Evolutionary conservation across 2,797 vertebrate genomes (phyloP).

Genomic region (Myotis findleyi): DNA sequence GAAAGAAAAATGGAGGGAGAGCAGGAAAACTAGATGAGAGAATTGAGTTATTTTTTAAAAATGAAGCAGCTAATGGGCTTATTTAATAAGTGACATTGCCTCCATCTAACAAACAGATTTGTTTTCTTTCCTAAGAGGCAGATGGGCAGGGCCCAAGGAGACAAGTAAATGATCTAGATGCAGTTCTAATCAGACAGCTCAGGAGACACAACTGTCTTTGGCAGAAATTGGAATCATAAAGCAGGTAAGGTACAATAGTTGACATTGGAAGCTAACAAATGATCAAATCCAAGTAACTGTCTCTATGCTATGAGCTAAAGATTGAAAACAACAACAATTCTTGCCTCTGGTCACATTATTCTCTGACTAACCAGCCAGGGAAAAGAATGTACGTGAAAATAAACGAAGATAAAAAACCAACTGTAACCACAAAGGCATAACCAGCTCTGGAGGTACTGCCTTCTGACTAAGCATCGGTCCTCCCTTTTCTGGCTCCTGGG

Average conservation of each 20-base stretch:
- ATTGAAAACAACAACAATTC: not conserved
- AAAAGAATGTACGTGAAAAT: not conserved
- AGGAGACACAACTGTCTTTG: not conserved
- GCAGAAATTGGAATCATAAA: slow-evolving; percentile 9
- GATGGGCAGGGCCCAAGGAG: not conserved
- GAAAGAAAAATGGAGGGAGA: not conserved
- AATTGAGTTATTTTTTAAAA: not conserved
- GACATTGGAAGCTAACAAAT: not conserved
- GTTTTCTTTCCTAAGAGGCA: slow-evolving; percentile 6
- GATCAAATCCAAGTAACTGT: not conserved
- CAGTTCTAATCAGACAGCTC: not conserved
- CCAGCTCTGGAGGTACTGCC: not conserved
- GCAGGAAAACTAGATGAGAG: not conserved
- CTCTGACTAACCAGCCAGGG: not conserved
- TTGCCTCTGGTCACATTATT: slow-evolving; percentile 24
- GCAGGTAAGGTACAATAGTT: not conserved
- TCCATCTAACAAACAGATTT: not conserved
- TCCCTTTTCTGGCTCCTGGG: not conserved
- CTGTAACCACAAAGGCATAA: not conserved
- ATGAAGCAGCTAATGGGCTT: not conserved
- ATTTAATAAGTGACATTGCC: not conserved
- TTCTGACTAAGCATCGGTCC: not conserved
- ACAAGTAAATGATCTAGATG: not conserved
- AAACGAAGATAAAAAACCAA: not conserved
- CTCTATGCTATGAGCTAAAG: not conserved